Base-by-base conservation (phyloP, 2,888 invertebrate genomes). In the Argyresthia goedartella region DNA sequence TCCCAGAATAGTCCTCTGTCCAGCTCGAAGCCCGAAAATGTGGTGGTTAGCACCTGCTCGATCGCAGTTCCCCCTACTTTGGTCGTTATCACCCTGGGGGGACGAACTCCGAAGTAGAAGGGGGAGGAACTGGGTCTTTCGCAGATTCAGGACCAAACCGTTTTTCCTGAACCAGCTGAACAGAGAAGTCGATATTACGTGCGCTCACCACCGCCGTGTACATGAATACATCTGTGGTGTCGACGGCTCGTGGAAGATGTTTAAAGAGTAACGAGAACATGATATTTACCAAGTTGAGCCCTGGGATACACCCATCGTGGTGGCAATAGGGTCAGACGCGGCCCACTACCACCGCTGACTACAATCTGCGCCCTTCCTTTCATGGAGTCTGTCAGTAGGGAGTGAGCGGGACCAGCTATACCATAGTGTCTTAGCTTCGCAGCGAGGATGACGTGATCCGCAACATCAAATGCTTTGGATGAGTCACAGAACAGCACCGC, bases 141-240 rank as follows among this genome's bases (percentile, higher is more conserved):
- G 8, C 1, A 55, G 16, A 9, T 52, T 52, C 8, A 52, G 48
- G 1, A 34, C 39, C 0, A 55, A 36, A 3, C 55, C 55, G 25
- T 55, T 52, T 2, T 10, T 15, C 4, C 34, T 42, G 16, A 54
- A 54, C 54, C 54, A 54, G 11, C 15, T n/a, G 1, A 43, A 0
- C 10, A 54, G 50, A 9, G 25, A 43, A 15, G 9, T n/a, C 11
- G 51, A 43, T 1, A 34, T 14, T 2, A 3, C 8, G n/a, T 50
- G 9, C 51, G 1, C 50, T 50, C 0, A 55, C 53, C 13, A 53
- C 55, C 13, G 53, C 55, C 2, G 55, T 53, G 14, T 55, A 53
- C 52, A 55, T 53, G 0, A 41, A 45, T 0, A 50, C 15, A 1
- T 55, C 52, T 1, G 25, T 48, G 1, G 0, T n/a, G 1, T 10